A percentile compares a stretch with the other conserved stretches of the same genome.
Evolutionary conservation across 2,888 invertebrate genomes (phyloP).

Genomic region (Podotricha telesiphe): DNA sequence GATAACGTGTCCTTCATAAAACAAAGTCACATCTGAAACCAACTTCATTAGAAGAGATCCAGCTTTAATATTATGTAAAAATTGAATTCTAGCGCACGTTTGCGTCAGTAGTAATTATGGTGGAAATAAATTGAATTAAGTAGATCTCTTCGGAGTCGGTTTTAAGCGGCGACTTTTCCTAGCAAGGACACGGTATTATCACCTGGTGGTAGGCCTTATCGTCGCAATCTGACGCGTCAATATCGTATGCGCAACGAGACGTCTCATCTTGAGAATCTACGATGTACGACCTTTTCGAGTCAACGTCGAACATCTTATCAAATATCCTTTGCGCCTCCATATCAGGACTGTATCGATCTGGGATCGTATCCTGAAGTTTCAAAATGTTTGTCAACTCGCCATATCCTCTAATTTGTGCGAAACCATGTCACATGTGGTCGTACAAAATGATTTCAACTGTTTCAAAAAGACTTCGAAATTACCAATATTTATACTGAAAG

Average conservation of each 20-base stretch:
- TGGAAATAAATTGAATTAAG: neutral
- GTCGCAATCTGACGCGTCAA: slow-evolving; percentile 79
- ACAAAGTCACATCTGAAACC: slow-evolving; percentile 23
- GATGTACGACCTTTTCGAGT: slow-evolving; percentile 77
- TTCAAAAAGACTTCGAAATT: slow-evolving; percentile 20
- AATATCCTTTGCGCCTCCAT: slow-evolving; percentile 83
- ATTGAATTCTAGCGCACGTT: neutral
- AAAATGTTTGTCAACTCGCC: slow-evolving; percentile 70
- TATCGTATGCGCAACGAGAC: slow-evolving; percentile 80
- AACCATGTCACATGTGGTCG: slow-evolving; percentile 5
- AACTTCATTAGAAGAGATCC: slow-evolving; percentile 15
- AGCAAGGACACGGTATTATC: slow-evolving; percentile 52
- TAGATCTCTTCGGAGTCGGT: slow-evolving; percentile 11
- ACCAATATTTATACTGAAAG: slow-evolving; percentile 18
- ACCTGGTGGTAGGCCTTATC: slow-evolving; percentile 81
- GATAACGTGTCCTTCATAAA: slow-evolving; percentile 45
- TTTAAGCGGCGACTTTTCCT: slow-evolving; percentile 18
- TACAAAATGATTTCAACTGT: slow-evolving; percentile 15
- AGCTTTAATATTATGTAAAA: neutral
- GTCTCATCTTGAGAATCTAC: slow-evolving; percentile 73
- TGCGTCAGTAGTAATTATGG: neutral
- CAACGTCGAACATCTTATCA: slow-evolving; percentile 84
- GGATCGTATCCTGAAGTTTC: slow-evolving; percentile 80
- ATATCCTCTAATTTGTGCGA: slow-evolving; percentile 39
- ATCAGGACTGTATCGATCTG: slow-evolving; percentile 83